Percentiles rank a stretch among this genome's conserved stretches.
These are phyloP conservation scores for Scomber japonicus DNA, from an alignment of 2,113 vertebrate species.

Conservation along the genomic window DNA sequence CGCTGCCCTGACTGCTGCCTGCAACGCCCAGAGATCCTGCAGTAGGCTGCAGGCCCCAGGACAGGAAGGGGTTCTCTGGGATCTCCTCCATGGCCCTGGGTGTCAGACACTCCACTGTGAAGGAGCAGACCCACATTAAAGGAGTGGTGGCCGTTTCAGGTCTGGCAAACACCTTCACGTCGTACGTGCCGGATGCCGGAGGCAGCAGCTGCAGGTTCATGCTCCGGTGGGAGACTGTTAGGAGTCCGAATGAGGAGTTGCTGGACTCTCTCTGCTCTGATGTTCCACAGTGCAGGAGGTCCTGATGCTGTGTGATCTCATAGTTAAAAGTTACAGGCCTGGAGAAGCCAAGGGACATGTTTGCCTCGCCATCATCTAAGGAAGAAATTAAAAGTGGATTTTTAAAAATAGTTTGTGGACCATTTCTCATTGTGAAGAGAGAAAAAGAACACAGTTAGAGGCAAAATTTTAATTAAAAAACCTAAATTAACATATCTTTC, in stretches of 20 bases:
- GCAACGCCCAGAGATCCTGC: conserved; percentile 77
- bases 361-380: conserved; percentile 85
- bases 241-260: conserved; percentile 75
- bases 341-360: conserved; percentile 79
- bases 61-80: conserved; percentile 85
- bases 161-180: conserved; percentile 87
- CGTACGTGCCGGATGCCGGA: conserved; percentile 76
- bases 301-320: conserved; percentile 82
- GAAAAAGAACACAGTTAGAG: too few species aligned
- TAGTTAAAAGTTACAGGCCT: conserved; percentile 83
- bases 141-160: conserved; percentile 51
- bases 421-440: neutral
- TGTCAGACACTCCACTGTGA: conserved; percentile 81
- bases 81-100: conserved; percentile 74
- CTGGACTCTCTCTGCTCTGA: conserved; percentile 70
- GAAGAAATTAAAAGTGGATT: conserved; percentile 1
- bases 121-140: conserved; percentile 87
- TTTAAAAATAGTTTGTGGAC: neutral
- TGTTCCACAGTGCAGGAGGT: conserved; percentile 71
- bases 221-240: conserved; percentile 72
- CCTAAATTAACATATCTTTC: too few species aligned
- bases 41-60: conserved; percentile 83
- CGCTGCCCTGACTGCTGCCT: conserved; percentile 70
- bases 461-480: too few species aligned
- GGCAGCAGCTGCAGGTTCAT: conserved; percentile 85